These are phyloP conservation scores for Chaetodon trifascialis DNA, from an alignment of 2,113 vertebrate genomes.

Conservation along the genomic window DNA sequence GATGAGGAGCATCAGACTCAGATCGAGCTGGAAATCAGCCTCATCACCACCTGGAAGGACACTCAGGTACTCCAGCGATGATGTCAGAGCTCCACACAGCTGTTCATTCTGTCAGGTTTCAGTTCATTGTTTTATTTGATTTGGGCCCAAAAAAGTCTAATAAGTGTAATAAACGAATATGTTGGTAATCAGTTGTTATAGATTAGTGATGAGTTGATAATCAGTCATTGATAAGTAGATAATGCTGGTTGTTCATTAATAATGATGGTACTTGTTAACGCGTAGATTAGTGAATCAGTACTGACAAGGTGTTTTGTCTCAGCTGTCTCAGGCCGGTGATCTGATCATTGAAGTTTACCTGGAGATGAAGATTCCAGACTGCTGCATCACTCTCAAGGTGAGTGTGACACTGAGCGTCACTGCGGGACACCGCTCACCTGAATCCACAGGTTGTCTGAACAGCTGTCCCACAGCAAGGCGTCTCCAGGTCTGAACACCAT, in stretches of 20 bases:
- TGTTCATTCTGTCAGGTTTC: too few relatives aligned
- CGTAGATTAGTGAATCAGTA: background rate
- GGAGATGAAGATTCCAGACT: slow-evolving; percentile 93
- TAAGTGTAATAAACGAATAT: too few relatives aligned
- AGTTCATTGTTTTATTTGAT: too few relatives aligned
- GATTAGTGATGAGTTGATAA: too few relatives aligned
- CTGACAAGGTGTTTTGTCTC: slow-evolving; percentile 10
- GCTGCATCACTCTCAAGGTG: slow-evolving; percentile 96
- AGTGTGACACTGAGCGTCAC: slow-evolving; percentile 33
- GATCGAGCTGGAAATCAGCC: slow-evolving; percentile 96
- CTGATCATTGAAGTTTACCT: slow-evolving; percentile 97
- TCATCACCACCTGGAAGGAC: slow-evolving; percentile 98
- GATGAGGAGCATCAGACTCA: slow-evolving; percentile 96
- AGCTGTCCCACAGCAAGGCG: background rate
- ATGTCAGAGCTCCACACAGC: background rate
- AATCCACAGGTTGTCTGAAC: background rate
- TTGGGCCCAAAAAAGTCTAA: too few relatives aligned
- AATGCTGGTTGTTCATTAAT: too few relatives aligned
- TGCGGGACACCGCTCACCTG: too few relatives aligned
- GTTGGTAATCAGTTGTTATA: too few relatives aligned
- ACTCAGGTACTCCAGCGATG: slow-evolving; percentile 85
- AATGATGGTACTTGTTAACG: background rate
- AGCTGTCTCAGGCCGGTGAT: slow-evolving; percentile 97
- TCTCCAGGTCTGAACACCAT: background rate
- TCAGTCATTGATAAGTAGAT: too few relatives aligned